Evolutionary conservation across 2,113 vertebrate species (phyloP).

Genomic region (Oostethus manadensis): DNA sequence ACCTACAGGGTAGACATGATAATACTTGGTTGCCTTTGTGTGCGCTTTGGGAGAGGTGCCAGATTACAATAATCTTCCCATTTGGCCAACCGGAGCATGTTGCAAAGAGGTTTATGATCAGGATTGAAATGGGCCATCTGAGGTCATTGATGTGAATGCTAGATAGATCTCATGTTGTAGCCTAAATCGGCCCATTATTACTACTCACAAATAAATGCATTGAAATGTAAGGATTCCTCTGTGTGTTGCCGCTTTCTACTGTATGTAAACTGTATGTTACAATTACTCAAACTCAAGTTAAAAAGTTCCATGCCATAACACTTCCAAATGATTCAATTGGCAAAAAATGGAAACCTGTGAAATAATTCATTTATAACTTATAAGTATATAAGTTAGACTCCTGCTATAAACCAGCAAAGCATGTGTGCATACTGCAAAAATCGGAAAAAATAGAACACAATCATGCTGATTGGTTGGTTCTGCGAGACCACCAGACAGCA

Average conservation of each 20-base stretch:
- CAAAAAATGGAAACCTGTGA: background rate
- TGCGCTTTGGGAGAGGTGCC: slow-evolving; percentile 17
- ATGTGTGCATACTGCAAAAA: background rate
- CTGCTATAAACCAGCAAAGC: background rate
- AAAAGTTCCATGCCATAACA: background rate
- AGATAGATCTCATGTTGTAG: slow-evolving; percentile 13
- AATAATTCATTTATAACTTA: no score
- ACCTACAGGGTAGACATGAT: slow-evolving; percentile 15
- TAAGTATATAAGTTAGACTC: background rate
- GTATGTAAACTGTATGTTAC: no score
- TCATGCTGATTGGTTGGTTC: slow-evolving; percentile 35
- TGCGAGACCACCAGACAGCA: slow-evolving; percentile 24
- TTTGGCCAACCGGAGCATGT: slow-evolving; percentile 34
- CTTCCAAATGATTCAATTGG: background rate
- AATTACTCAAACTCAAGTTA: background rate
- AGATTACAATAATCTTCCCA: slow-evolving; percentile 63
- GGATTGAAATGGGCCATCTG: slow-evolving; percentile 24
- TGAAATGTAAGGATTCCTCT: background rate
- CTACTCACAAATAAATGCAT: no score
- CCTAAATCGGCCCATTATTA: slow-evolving; percentile 3
- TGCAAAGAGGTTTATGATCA: slow-evolving; percentile 52
- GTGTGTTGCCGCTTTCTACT: background rate
- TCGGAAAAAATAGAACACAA: slow-evolving; percentile 9
- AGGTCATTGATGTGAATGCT: slow-evolving; percentile 18
- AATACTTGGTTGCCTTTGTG: slow-evolving; percentile 6